Conservation (phyloP, 2,113 vertebrate genomes). For the Percopsis transmontana region DNA sequence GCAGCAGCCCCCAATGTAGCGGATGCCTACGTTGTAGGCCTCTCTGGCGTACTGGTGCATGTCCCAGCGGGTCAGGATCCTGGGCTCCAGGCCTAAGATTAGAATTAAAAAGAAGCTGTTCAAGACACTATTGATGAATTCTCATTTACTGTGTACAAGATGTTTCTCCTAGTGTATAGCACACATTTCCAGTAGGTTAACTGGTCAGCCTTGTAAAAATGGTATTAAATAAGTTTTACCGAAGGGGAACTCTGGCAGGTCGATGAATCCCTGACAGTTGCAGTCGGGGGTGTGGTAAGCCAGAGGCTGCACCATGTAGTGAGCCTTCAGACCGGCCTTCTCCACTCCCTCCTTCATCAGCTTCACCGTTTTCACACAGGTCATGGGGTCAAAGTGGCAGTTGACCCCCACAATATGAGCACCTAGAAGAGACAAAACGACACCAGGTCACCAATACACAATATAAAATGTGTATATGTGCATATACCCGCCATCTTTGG, state of each 20-base stretch:
- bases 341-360: constrained; percentile 94
- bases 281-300: constrained; percentile 96
- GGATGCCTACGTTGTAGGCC: constrained; percentile 87
- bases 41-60: constrained; percentile 88
- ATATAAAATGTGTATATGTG: no score
- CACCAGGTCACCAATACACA: constrained; percentile 6
- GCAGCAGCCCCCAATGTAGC: constrained; percentile 94
- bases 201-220: neutral
- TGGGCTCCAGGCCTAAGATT: constrained; percentile 81
- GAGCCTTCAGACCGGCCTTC: constrained; percentile 87
- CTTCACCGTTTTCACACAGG: constrained; percentile 83
- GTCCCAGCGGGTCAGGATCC: constrained; percentile 88
- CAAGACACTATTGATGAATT: neutral
- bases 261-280: constrained; percentile 92
- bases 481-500: no score
- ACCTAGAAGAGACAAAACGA: constrained; percentile 70
- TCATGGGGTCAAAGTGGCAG: constrained; percentile 95
- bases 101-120: neutral
- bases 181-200: neutral
- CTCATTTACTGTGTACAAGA: neutral
- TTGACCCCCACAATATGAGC: constrained; percentile 93
- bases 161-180: neutral
- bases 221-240: constrained; percentile 76
- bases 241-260: constrained; percentile 97
- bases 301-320: constrained; percentile 93